Conservation (phyloP, 1,140 invertebrate species). For the Megalopta genalis region DNA sequence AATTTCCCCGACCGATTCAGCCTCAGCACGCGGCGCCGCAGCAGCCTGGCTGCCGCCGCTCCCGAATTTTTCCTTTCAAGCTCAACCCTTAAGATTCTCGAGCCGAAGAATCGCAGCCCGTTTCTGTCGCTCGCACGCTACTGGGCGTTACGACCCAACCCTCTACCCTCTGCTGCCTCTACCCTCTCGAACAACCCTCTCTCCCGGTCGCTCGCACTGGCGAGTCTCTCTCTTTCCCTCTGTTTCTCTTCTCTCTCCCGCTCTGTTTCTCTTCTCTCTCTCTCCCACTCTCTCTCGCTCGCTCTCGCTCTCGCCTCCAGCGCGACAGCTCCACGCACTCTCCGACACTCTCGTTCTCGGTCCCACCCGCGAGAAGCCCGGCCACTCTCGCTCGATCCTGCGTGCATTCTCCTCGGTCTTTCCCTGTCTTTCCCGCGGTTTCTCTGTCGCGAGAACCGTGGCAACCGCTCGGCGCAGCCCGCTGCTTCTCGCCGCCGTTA, state of each 20-base stretch:
- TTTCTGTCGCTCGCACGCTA: neutral
- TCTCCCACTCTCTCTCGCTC: neutral
- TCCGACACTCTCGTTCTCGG: neutral
- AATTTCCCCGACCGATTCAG: neutral
- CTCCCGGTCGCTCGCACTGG: neutral
- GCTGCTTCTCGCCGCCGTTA: conserved; percentile 32
- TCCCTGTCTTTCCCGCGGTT: conserved; percentile 13
- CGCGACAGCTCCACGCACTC: conserved; percentile 13
- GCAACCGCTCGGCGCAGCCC: conserved; percentile 42
- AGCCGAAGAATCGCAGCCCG: neutral
- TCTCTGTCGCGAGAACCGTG: conserved; percentile 18
- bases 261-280: too few species aligned
- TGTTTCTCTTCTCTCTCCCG: neutral
- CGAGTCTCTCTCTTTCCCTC: neutral
- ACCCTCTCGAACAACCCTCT: neutral
- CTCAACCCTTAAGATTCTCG: neutral
- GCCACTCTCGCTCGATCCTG: conserved; percentile 32
- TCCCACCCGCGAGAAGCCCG: neutral
- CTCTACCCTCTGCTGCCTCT: too few species aligned
- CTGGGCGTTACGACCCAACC: conserved; percentile 8
- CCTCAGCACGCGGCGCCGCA: too few species aligned
- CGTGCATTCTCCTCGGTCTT: conserved; percentile 31
- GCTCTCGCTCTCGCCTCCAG: neutral
- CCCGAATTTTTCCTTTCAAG: neutral
- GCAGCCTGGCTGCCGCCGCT: neutral